Percentiles rank a stretch among this genome's conserved stretches.
Evolutionary conservation across 2,888 invertebrate species (phyloP).

Genomic region (Aplocera efformata): DNA sequence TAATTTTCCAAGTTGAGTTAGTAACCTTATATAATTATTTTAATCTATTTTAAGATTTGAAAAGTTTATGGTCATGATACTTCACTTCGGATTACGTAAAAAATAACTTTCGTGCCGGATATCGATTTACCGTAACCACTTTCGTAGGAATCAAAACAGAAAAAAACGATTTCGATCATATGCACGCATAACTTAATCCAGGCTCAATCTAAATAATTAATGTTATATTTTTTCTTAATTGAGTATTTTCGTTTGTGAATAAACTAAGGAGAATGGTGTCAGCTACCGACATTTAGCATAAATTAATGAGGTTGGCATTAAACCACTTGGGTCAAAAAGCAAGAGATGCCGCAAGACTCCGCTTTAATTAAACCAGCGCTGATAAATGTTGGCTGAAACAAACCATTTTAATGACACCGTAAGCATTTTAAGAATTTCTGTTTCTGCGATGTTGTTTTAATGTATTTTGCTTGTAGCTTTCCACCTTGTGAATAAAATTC

Average conservation of each 20-base stretch:
- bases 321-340: slow-evolving; percentile 40
- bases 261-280: slow-evolving; percentile 7
- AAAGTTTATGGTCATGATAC: too few relatives aligned
- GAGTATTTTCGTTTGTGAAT: background rate
- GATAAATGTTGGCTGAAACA: slow-evolving; percentile 47
- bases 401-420: slow-evolving; percentile 44
- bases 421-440: slow-evolving; percentile 31
- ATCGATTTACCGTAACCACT: too few relatives aligned
- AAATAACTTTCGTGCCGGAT: too few relatives aligned
- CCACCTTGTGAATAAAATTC: background rate
- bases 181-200: too few relatives aligned
- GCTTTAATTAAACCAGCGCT: slow-evolving; percentile 53
- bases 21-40: too few relatives aligned
- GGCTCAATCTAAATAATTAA: too few relatives aligned
- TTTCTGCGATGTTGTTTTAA: slow-evolving; percentile 13
- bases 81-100: too few relatives aligned
- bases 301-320: slow-evolving; percentile 44
- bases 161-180: too few relatives aligned
- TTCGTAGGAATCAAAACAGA: too few relatives aligned
- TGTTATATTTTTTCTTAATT: too few relatives aligned
- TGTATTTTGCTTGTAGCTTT: slow-evolving; percentile 19
- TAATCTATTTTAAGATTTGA: too few relatives aligned
- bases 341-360: slow-evolving; percentile 42
- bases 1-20: too few relatives aligned
- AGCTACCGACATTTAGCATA: slow-evolving; percentile 36